Evolutionary conservation across 2,797 vertebrate genomes (phyloP).

Genomic region (Semotilus atromaculatus): DNA sequence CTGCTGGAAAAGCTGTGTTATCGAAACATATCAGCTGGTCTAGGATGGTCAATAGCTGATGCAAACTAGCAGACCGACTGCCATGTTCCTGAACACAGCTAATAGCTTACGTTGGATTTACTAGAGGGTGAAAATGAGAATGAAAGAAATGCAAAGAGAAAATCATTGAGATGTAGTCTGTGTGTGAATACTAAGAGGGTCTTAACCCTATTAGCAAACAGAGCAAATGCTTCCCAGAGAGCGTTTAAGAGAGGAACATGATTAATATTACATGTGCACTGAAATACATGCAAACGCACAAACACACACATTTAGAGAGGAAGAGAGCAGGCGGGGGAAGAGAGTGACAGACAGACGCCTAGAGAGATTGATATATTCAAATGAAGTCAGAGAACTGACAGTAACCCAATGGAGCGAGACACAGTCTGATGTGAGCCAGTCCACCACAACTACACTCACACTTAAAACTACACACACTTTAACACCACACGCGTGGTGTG

Average conservation of each 20-base stretch:
- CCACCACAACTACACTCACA: constrained; percentile 8
- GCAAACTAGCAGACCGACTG: background rate
- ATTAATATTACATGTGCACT: background rate
- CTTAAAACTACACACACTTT: constrained; percentile 18
- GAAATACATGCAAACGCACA: background rate
- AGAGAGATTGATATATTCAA: constrained; percentile 48
- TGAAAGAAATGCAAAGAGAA: background rate
- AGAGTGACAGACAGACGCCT: background rate
- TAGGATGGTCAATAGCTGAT: background rate
- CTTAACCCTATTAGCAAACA: background rate
- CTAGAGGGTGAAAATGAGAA: background rate
- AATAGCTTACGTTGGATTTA: background rate
- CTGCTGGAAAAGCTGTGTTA: background rate
- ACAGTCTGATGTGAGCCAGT: constrained; percentile 31
- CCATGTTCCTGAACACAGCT: background rate
- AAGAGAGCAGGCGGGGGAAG: background rate
- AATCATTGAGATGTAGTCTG: background rate
- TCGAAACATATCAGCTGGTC: background rate
- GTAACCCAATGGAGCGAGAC: constrained; percentile 49
- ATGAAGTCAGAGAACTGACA: constrained; percentile 52
- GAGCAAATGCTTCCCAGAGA: background rate
- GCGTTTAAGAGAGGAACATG: background rate
- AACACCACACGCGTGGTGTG: background rate
- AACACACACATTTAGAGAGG: constrained; percentile 17
- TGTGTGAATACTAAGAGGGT: background rate